These are phyloP conservation scores for Sebastes nivosus DNA, from an alignment of 2,797 vertebrate species.

Conservation along the genomic window DNA sequence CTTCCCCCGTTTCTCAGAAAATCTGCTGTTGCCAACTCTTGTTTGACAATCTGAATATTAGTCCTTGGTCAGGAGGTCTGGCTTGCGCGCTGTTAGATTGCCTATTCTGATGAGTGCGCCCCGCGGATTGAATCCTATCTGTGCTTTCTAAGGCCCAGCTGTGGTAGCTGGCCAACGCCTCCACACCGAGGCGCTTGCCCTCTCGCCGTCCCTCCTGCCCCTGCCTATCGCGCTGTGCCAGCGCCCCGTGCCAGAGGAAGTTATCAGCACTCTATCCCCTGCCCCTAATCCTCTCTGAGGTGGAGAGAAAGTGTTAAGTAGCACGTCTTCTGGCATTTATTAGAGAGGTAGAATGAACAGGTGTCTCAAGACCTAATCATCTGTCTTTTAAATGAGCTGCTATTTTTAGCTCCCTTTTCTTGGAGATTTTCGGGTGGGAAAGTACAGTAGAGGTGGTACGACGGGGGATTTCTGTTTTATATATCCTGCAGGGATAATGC, in stretches of 20 bases:
- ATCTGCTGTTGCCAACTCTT: slow-evolving; percentile 71
- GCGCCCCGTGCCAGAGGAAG: slow-evolving; percentile 66
- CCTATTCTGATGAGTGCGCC: slow-evolving; percentile 68
- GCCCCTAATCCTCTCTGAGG: slow-evolving; percentile 64
- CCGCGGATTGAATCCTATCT: slow-evolving; percentile 63
- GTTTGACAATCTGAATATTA: slow-evolving; percentile 79
- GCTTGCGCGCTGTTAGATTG: slow-evolving; percentile 60
- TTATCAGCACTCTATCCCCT: slow-evolving; percentile 63
- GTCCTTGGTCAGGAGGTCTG: slow-evolving; percentile 72
- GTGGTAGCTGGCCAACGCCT: slow-evolving; percentile 57
- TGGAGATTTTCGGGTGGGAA: slow-evolving; percentile 36
- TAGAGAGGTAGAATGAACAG: slow-evolving; percentile 69
- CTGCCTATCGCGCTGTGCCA: slow-evolving; percentile 55
- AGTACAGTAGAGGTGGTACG: slow-evolving; percentile 36
- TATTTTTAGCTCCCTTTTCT: slow-evolving; percentile 66
- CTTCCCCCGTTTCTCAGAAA: slow-evolving; percentile 70
- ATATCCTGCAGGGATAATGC: slow-evolving; percentile 12
- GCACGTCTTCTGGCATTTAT: slow-evolving; percentile 64
- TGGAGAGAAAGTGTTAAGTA: slow-evolving; percentile 65
- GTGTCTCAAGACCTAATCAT: slow-evolving; percentile 62
- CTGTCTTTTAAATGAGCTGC: slow-evolving; percentile 63
- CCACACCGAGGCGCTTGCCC: slow-evolving; percentile 50
- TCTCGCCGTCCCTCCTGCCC: slow-evolving; percentile 38
- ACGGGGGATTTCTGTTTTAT: slow-evolving; percentile 28
- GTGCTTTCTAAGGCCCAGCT: slow-evolving; percentile 72